Evolutionary conservation across 2,888 invertebrate genomes (phyloP), one percentile per base, ranked within the genome.

Genomic region (Eupeodes latifasciatus): DNA sequence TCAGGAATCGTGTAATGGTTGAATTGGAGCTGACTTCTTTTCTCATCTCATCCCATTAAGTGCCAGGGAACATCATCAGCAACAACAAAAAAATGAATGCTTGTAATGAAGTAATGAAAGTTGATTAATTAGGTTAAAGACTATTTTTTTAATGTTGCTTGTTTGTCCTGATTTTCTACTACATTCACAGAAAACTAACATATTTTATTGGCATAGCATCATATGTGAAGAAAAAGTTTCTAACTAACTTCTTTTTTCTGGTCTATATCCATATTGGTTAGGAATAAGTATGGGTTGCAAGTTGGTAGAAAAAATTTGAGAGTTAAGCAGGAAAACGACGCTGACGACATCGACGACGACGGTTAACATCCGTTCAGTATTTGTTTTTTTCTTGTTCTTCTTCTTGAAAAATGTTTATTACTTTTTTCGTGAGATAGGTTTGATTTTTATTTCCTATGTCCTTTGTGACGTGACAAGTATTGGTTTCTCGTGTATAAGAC

Each of bases 121-220:
- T 71, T 71, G 71, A 55, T 55, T 71, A 71, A 71, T 71, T 71
- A 71, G 55, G 55, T 71, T 71, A 71, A 71, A 11, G 19, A 44
- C 12, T 44, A 0, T 71, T 69, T 44, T 64, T 64, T 47, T 27
- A 2, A 2, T 27, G 27, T 27, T 27, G 27, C 27, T 40, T 19
- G n/a, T 55, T 19, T 62, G 36, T 62, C 12, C 47, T 47, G 47
- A 62, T 19, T 66, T 47, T 1, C 19, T 19, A 11, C 10, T 3
- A 34, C 5, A 34, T 0, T 14, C 6, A 12, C 14, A 0, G 12
- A 47, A 47, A 44, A 19, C 47, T n/a, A 44, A 47, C 19, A 64
- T 44, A 19, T 62, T 44, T 64, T 5, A 19, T 44, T 19, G 1
- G 6, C 11, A 11, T 40, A 1, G 40, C 40, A 40, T 7, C 40